Percentiles rank a stretch among this genome's conserved stretches.
Evolutionary conservation across 2,888 invertebrate species (phyloP).

Genomic region (Caenorhabditis wallacei): DNA sequence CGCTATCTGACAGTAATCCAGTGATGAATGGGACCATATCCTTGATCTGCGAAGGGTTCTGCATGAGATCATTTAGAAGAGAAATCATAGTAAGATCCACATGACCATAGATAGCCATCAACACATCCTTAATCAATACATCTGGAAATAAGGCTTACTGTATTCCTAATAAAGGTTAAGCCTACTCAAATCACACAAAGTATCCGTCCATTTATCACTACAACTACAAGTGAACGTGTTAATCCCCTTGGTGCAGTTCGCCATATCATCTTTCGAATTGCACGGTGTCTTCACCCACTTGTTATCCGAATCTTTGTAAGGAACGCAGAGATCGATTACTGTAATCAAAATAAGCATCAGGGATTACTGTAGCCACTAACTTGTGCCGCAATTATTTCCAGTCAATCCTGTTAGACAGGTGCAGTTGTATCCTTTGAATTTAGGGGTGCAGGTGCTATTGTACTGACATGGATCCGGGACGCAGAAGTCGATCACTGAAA

Average conservation of each 20-base stretch:
- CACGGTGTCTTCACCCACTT: slow-evolving; percentile 49
- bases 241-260: slow-evolving; percentile 58
- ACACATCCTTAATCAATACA: slow-evolving; percentile 62
- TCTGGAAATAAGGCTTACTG: slow-evolving; percentile 32
- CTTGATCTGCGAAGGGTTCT: slow-evolving; percentile 69
- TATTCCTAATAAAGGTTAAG: not conserved
- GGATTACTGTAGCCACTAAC: slow-evolving; percentile 22
- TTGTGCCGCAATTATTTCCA: slow-evolving; percentile 51
- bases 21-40: slow-evolving; percentile 75
- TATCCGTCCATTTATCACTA: slow-evolving; percentile 65
- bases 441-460: slow-evolving; percentile 63
- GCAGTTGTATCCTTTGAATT: slow-evolving; percentile 62
- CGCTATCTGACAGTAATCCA: slow-evolving; percentile 41
- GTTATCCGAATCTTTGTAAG: not conserved
- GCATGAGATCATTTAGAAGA: slow-evolving; percentile 68
- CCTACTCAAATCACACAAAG: slow-evolving; percentile 66
- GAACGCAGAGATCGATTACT: slow-evolving; percentile 67
- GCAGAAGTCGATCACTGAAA: slow-evolving; percentile 63
- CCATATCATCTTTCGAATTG: slow-evolving; percentile 49
- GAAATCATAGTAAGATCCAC: slow-evolving; percentile 64
- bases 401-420: slow-evolving; percentile 54
- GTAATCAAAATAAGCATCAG: not conserved
- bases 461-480: slow-evolving; percentile 60
- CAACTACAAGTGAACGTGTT: slow-evolving; percentile 66
- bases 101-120: slow-evolving; percentile 66